phyloP scores from a whole-genome alignment of 2,797 vertebrate genomes.

The Novumbra hubbsi region DNA sequence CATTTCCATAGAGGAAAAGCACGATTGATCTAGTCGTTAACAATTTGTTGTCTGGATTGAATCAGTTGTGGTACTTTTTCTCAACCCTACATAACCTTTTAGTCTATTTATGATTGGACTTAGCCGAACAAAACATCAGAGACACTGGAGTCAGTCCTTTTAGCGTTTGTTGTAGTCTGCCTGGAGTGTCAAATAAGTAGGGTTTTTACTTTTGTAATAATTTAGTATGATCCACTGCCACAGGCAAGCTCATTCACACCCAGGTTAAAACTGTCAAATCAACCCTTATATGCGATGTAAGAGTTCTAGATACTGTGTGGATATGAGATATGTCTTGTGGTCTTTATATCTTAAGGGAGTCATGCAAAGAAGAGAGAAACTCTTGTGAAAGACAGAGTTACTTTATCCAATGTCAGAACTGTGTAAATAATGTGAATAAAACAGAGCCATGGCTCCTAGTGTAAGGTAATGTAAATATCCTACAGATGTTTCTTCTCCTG shows the following conservation, averaged over 20 bases:
- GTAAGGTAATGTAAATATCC: slow-evolving; percentile 76
- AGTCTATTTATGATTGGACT: slow-evolving; percentile 31
- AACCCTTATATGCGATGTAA: not conserved
- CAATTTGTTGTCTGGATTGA: slow-evolving; percentile 38
- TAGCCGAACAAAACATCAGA: slow-evolving; percentile 51
- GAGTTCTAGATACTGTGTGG: not conserved
- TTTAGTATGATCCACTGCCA: not conserved
- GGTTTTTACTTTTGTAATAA: not conserved
- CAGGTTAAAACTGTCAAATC: not conserved
- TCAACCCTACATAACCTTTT: slow-evolving; percentile 32
- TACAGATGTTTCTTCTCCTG: slow-evolving; percentile 63
- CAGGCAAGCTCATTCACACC: not conserved
- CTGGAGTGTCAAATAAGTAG: not conserved
- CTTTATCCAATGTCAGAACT: slow-evolving; percentile 38
- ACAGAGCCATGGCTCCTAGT: slow-evolving; percentile 59
- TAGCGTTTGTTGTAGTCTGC: not conserved
- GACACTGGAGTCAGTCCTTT: slow-evolving; percentile 6
- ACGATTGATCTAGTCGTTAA: not conserved
- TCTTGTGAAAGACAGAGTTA: not conserved
- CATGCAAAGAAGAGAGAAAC: slow-evolving; percentile 26
- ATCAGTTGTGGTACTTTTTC: slow-evolving; percentile 31
- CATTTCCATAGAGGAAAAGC: not conserved
- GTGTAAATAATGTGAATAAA: slow-evolving; percentile 74
- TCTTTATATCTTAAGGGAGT: slow-evolving; percentile 25
- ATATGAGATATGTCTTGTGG: slow-evolving; percentile 13